Evolutionary conservation across 2,797 vertebrate genomes (phyloP).

Genomic region (Notolepis coatsorum): DNA sequence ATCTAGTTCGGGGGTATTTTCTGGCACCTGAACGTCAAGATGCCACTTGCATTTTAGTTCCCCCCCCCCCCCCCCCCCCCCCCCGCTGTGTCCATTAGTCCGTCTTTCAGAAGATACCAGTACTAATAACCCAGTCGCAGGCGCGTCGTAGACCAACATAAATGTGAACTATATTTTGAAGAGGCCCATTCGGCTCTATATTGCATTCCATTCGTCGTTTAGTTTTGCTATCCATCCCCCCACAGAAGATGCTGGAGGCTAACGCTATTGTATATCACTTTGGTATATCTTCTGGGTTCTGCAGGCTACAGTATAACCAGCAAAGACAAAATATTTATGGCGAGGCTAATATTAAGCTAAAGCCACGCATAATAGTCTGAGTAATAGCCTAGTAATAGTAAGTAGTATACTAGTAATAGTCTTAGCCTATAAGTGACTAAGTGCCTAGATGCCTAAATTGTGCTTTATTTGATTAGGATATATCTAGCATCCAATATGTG

Average conservation of each 20-base stretch:
- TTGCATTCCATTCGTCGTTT: constrained; percentile 20
- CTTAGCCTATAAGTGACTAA: too few species aligned
- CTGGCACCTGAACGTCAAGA: constrained; percentile 43
- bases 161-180: constrained; percentile 13
- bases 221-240: constrained; percentile 20
- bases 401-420: too few species aligned
- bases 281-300: too few species aligned
- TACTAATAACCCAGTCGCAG: constrained; percentile 22
- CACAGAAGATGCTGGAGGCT: too few species aligned
- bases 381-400: too few species aligned
- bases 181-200: constrained; percentile 35
- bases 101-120: constrained; percentile 43
- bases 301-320: too few species aligned
- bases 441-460: too few species aligned
- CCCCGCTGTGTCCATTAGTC: constrained; percentile 18
- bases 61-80: constrained; percentile 20
- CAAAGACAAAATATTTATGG: too few species aligned
- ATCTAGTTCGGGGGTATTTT: constrained; percentile 45
- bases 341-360: too few species aligned
- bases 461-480: constrained; percentile 47
- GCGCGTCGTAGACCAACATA: constrained; percentile 16
- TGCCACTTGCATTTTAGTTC: constrained; percentile 43
- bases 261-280: too few species aligned
- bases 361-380: too few species aligned
- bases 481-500: constrained; percentile 39